Evolutionary conservation across 2,797 vertebrate species (phyloP).

Genomic region (Clarias pachynema): DNA sequence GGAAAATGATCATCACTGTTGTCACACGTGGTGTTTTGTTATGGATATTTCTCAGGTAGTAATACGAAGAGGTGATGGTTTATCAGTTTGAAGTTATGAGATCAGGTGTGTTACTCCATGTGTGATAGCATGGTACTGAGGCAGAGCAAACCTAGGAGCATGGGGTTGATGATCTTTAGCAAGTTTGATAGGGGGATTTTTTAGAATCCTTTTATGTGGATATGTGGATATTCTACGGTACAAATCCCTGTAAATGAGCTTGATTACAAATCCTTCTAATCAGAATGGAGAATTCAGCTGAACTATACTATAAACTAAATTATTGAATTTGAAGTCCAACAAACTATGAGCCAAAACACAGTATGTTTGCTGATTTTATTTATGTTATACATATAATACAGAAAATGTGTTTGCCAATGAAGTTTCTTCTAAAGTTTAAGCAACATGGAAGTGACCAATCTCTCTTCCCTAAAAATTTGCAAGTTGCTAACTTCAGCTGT

Average conservation of each 20-base stretch:
- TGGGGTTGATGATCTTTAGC: not conserved
- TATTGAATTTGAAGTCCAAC: not conserved
- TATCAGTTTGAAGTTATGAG: not conserved
- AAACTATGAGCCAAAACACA: not conserved
- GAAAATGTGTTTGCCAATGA: too few relatives aligned
- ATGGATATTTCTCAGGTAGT: not conserved
- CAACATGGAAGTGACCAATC: too few relatives aligned
- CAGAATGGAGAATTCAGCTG: not conserved
- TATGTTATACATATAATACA: too few relatives aligned
- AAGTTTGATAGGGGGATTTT: not conserved
- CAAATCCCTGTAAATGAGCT: not conserved
- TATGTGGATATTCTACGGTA: not conserved
- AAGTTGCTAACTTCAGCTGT: too few relatives aligned
- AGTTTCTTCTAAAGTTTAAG: too few relatives aligned
- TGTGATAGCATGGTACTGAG: not conserved
- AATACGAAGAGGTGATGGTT: conserved; percentile 11
- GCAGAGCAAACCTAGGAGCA: not conserved
- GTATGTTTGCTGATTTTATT: too few relatives aligned
- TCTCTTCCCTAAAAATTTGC: too few relatives aligned
- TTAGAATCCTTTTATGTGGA: not conserved
- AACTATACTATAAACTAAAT: not conserved
- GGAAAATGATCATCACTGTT: not conserved
- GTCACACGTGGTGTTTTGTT: not conserved
- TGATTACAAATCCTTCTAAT: not conserved
- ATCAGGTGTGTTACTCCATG: not conserved